Conservation (phyloP, 2,113 vertebrate species). For the Lepisosteus osseus region DNA sequence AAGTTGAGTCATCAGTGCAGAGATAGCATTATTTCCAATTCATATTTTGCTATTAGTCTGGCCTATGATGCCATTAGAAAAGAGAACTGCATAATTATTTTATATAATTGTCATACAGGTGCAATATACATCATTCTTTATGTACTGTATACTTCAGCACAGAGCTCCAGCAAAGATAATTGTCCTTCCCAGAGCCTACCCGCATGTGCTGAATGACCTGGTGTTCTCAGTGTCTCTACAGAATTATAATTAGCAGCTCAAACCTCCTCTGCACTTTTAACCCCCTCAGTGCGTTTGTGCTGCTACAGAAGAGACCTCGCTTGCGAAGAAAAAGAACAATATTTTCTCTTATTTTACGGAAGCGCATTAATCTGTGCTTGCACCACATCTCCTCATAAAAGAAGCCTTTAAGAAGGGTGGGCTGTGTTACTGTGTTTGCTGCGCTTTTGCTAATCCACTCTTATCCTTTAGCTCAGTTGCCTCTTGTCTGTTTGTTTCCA, state of each 20-base stretch:
- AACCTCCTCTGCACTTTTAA: not conserved
- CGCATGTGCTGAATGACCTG: not conserved
- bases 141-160: not conserved
- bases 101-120: conserved; percentile 11
- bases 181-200: not conserved
- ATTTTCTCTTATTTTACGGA: too few relatives aligned
- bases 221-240: not conserved
- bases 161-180: too few relatives aligned
- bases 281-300: not conserved
- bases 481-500: not conserved
- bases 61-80: conserved; percentile 46
- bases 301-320: too few relatives aligned
- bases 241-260: not conserved
- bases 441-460: not conserved
- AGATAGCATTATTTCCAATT: conserved; percentile 40
- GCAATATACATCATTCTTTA: not conserved
- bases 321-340: too few relatives aligned
- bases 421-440: not conserved
- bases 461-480: too few relatives aligned
- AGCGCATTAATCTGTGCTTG: too few relatives aligned
- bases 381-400: too few relatives aligned
- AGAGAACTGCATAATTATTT: conserved; percentile 38
- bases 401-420: too few relatives aligned
- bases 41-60: conserved; percentile 49
- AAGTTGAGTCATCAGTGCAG: conserved; percentile 45